Percentiles rank a stretch among this genome's conserved stretches.
Conservation (phyloP, 2,797 vertebrate genomes). For the Pelochelys cantorii region DNA sequence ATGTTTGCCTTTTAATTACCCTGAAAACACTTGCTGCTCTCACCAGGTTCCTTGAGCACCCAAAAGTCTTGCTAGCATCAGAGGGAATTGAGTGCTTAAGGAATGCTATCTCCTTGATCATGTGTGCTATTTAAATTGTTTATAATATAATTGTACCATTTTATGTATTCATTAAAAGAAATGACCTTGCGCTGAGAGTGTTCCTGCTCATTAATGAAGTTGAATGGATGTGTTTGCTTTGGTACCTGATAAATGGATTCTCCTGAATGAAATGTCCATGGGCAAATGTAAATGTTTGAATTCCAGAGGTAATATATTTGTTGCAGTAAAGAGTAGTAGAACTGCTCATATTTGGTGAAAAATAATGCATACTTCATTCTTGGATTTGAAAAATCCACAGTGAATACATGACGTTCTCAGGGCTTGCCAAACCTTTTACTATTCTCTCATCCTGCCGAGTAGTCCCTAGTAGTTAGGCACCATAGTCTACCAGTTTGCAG, state of each 20-base stretch:
- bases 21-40: not conserved
- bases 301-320: not conserved
- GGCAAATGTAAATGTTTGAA: not conserved
- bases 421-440: not conserved
- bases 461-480: not conserved
- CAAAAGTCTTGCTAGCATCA: not conserved
- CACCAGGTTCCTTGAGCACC: not conserved
- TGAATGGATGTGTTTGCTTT: not conserved
- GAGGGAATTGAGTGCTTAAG: not conserved
- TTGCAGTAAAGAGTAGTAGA: not conserved
- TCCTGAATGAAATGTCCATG: not conserved
- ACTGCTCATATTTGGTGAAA: not conserved
- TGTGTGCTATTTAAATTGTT: not conserved
- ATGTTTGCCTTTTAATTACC: not conserved
- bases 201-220: not conserved
- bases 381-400: not conserved
- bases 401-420: not conserved
- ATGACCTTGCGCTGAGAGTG: not conserved
- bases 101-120: not conserved
- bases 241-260: not conserved
- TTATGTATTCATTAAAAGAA: constrained; percentile 3
- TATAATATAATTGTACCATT: not conserved
- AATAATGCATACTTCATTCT: not conserved
- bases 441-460: not conserved
- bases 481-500: not conserved